Conservation (phyloP, 2,888 invertebrate genomes). For the Xestia rhomboidea region DNA sequence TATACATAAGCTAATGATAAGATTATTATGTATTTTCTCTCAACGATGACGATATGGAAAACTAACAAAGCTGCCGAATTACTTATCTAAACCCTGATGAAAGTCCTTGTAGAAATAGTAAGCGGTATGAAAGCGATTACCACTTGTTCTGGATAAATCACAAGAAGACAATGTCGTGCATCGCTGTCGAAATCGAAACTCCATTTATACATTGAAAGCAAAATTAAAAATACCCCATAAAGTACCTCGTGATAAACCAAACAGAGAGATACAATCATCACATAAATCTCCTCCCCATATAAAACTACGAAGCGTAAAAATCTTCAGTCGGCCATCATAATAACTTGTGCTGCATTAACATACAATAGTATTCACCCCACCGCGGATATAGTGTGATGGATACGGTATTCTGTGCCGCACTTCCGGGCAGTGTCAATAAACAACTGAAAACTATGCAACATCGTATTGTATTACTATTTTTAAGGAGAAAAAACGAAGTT, state of each 20-base stretch:
- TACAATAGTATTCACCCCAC: constrained; percentile 60
- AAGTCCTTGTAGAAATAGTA: not conserved
- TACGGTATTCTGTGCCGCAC: constrained; percentile 34
- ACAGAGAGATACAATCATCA: constrained; percentile 34
- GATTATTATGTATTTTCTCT: not conserved
- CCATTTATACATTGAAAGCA: not conserved
- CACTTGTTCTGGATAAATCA: not conserved
- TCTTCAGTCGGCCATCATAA: constrained; percentile 51
- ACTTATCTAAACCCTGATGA: not conserved
- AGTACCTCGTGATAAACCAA: constrained; percentile 25
- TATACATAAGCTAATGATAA: not conserved
- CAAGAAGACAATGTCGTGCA: not conserved
- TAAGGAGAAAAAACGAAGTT: not conserved
- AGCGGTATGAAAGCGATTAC: not conserved
- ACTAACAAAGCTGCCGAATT: not conserved
- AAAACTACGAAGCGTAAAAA: constrained; percentile 63
- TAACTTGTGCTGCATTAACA: constrained; percentile 56
- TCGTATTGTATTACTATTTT: constrained; percentile 3
- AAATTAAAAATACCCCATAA: not conserved
- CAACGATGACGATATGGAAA: not conserved
- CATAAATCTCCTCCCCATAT: constrained; percentile 41
- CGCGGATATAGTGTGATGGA: constrained; percentile 42
- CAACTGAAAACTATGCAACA: constrained; percentile 21
- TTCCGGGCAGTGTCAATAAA: constrained; percentile 51
- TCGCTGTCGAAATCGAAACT: not conserved